Percentiles rank a stretch among this genome's conserved stretches.
phyloP scores from a whole-genome alignment of 2,797 vertebrate species.

The Paramormyrops hopkinsi region DNA sequence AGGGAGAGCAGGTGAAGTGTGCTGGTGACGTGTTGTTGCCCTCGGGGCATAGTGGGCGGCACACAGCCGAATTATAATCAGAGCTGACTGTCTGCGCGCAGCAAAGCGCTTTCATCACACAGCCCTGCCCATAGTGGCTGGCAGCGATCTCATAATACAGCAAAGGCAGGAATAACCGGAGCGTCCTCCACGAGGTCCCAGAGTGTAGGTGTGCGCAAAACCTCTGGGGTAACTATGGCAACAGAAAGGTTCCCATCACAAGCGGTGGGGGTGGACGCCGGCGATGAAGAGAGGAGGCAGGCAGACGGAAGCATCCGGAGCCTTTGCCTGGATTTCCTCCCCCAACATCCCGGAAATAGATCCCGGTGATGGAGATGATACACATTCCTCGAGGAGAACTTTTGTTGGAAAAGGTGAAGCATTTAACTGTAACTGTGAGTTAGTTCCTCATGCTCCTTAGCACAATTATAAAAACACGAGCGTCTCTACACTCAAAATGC shows the following conservation, averaged over 20 bases:
- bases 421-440: background rate
- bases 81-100: background rate
- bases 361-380: background rate
- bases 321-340: background rate
- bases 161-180: background rate
- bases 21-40: background rate
- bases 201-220: slow-evolving; percentile 33
- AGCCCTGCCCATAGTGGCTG: background rate
- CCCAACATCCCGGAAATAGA: background rate
- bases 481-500: background rate
- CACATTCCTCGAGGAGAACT: background rate
- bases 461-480: background rate
- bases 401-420: background rate
- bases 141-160: background rate
- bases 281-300: background rate
- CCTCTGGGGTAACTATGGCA: slow-evolving; percentile 58
- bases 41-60: slow-evolving; percentile 7
- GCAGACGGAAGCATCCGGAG: background rate
- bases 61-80: slow-evolving; percentile 11
- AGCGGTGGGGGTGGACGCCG: background rate
- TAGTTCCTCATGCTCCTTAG: background rate
- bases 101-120: slow-evolving; percentile 7
- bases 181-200: background rate
- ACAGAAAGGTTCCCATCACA: slow-evolving; percentile 40
- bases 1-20: background rate